phyloP scores from a whole-genome alignment of 2,797 vertebrate genomes.

The Macropus fuliginosus region DNA sequence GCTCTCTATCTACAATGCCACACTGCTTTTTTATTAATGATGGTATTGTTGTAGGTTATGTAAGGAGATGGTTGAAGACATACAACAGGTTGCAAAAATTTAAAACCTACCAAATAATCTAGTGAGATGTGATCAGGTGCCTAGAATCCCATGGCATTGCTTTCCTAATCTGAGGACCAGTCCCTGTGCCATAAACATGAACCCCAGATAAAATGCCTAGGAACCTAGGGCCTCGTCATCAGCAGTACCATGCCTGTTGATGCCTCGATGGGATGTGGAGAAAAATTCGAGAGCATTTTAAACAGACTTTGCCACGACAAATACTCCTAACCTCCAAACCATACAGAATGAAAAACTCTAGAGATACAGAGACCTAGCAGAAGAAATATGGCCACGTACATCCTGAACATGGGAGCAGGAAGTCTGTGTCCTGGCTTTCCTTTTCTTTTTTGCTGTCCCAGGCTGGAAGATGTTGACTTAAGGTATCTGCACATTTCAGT shows the following conservation, averaged over 20 bases:
- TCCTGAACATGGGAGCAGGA: too few species aligned
- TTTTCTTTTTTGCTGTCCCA: not conserved
- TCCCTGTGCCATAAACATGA: not conserved
- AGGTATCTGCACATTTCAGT: too few species aligned
- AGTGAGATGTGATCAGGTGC: not conserved
- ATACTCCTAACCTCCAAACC: not conserved
- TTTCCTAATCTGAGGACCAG: too few species aligned
- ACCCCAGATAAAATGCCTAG: not conserved
- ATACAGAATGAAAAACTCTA: not conserved
- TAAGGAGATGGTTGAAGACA: not conserved
- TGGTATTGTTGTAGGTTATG: not conserved
- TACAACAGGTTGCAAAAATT: not conserved
- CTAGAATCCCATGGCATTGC: not conserved
- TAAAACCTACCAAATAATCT: not conserved
- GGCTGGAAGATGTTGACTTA: not conserved
- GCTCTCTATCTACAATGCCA: not conserved
- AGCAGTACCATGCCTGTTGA: not conserved
- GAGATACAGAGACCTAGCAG: not conserved
- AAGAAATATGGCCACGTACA: not conserved
- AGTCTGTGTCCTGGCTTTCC: not conserved
- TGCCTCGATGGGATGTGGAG: not conserved
- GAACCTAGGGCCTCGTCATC: not conserved
- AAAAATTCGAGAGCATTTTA: not conserved
- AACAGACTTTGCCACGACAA: not conserved
- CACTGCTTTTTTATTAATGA: not conserved